These are phyloP conservation scores for Catharus bicknelli DNA, from an alignment of 2,113 vertebrate species.

Conservation along the genomic window DNA sequence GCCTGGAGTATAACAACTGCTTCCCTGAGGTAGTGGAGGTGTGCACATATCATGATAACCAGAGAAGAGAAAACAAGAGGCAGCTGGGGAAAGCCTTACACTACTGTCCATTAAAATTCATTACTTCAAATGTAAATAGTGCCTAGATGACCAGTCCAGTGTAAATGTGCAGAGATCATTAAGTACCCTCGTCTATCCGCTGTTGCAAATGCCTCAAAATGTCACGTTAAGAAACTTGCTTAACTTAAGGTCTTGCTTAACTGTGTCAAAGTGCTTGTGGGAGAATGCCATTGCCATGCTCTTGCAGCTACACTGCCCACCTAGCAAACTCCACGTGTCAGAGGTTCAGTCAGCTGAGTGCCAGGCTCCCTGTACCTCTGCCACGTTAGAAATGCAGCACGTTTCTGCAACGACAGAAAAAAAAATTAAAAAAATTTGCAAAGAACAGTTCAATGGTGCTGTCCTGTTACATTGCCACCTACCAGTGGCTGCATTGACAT, in stretches of 20 bases:
- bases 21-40: neutral
- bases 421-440: neutral
- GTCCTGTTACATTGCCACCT: neutral
- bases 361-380: neutral
- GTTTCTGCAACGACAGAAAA: neutral
- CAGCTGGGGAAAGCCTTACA: neutral
- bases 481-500: neutral
- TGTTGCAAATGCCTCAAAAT: neutral
- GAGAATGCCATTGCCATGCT: fast-evolving
- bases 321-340: fast-evolving
- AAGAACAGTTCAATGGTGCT: neutral
- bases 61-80: neutral
- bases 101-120: neutral
- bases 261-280: neutral
- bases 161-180: neutral
- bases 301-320: neutral
- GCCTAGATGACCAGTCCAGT: neutral
- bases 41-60: neutral
- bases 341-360: fast-evolving
- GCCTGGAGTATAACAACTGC: neutral
- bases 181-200: neutral
- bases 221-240: neutral
- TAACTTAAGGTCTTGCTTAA: neutral
- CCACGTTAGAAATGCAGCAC: neutral
- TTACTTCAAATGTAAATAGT: neutral